Percentiles rank a stretch among this genome's conserved stretches.
Evolutionary conservation across 2,888 invertebrate genomes (phyloP).

Genomic region (Sceliomorpha sp.): DNA sequence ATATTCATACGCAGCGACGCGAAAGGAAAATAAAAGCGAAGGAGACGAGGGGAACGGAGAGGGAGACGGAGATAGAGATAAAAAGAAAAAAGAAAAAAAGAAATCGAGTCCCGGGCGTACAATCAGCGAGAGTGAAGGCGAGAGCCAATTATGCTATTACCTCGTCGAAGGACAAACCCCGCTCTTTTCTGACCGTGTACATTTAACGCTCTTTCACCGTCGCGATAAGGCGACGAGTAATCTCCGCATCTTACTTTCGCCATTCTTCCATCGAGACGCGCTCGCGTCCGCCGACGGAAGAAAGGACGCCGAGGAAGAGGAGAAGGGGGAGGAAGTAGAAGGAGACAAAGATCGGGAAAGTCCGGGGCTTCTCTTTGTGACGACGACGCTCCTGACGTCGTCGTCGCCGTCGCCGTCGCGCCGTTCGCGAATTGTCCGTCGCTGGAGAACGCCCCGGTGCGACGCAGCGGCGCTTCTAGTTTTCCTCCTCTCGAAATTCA

Average conservation of each 20-base stretch:
- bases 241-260: constrained; percentile 70
- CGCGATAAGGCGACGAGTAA: constrained; percentile 59
- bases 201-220: constrained; percentile 52
- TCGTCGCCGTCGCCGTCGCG: constrained; percentile 55
- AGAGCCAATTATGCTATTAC: constrained; percentile 43
- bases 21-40: no score
- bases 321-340: constrained; percentile 12
- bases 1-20: constrained; percentile 4
- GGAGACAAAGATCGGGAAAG: no score
- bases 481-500: constrained; percentile 37
- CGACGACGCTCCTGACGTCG: constrained; percentile 49
- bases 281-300: constrained; percentile 17
- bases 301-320: constrained; percentile 17
- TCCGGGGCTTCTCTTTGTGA: no score
- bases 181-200: constrained; percentile 15
- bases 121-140: constrained; percentile 34
- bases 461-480: constrained; percentile 38
- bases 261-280: constrained; percentile 65
- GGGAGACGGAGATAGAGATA: no score
- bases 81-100: no score
- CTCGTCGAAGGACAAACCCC: constrained; percentile 28
- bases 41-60: no score
- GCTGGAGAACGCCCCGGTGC: constrained; percentile 45
- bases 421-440: constrained; percentile 57
- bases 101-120: not conserved